Percentiles rank a stretch among this genome's conserved stretches.
These are phyloP conservation scores for Drosophila percnosoma DNA, from an alignment of 2,888 invertebrate genomes.

Conservation along the genomic window DNA sequence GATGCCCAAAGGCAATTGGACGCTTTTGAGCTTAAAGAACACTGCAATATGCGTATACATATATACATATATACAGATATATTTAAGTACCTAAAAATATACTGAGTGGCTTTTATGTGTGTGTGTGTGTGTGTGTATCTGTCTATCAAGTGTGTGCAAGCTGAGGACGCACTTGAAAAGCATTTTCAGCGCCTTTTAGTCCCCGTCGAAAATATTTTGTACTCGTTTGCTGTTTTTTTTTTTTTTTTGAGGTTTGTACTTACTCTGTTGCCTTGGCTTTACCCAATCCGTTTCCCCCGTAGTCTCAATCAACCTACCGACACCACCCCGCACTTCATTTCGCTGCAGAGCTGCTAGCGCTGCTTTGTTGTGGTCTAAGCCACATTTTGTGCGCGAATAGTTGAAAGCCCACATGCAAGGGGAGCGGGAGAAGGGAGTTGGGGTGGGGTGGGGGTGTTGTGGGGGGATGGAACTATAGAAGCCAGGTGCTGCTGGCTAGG, in stretches of 20 bases:
- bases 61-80: slow-evolving; percentile 10
- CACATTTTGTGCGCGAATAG: slow-evolving; percentile 50
- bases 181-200: slow-evolving; percentile 38
- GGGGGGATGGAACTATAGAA: not conserved
- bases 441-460: not conserved
- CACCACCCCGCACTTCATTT: not conserved
- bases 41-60: not conserved
- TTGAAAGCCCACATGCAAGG: slow-evolving; percentile 46
- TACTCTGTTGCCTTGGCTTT: slow-evolving; percentile 27
- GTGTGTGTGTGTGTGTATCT: slow-evolving; percentile 20
- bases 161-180: slow-evolving; percentile 41
- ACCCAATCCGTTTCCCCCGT: not conserved
- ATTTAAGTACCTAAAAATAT: not conserved
- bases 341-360: slow-evolving; percentile 11
- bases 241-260: slow-evolving; percentile 40
- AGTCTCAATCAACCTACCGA: not conserved
- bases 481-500: not conserved
- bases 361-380: slow-evolving; percentile 68
- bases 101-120: not conserved
- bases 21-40: slow-evolving; percentile 24
- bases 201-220: slow-evolving; percentile 21
- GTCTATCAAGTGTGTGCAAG: slow-evolving; percentile 37
- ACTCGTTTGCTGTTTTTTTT: slow-evolving; percentile 1
- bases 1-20: slow-evolving; percentile 31
- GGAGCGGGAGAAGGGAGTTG: not conserved